These are phyloP conservation scores for Zele albiditarsus DNA, from an alignment of 2,888 invertebrate species.

Conservation along the genomic window DNA sequence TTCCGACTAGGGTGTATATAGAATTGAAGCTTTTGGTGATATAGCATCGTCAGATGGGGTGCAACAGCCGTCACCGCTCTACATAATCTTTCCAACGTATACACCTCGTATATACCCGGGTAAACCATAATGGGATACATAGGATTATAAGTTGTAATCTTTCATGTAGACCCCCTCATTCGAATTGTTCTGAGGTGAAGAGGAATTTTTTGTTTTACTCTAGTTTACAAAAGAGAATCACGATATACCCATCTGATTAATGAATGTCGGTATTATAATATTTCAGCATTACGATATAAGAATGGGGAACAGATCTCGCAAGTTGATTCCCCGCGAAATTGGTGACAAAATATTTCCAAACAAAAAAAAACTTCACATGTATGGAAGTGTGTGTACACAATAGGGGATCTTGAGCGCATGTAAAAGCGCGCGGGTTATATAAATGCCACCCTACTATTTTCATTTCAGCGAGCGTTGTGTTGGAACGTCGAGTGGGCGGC, in stretches of 20 bases:
- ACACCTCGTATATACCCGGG: slow-evolving; percentile 51
- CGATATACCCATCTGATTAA: not conserved
- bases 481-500: slow-evolving; percentile 20
- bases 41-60: slow-evolving; percentile 23
- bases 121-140: slow-evolving; percentile 64
- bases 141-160: slow-evolving; percentile 69
- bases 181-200: slow-evolving; percentile 7
- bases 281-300: slow-evolving; percentile 12
- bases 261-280: too few species aligned
- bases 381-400: not conserved
- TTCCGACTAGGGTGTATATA: slow-evolving; percentile 19
- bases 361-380: slow-evolving; percentile 49
- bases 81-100: slow-evolving; percentile 62
- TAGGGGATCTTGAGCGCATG: slow-evolving; percentile 19
- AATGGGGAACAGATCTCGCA: slow-evolving; percentile 29
- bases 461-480: slow-evolving; percentile 39
- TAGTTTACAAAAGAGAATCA: slow-evolving; percentile 8
- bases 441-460: slow-evolving; percentile 48
- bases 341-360: slow-evolving; percentile 62
- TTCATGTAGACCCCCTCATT: slow-evolving; percentile 25
- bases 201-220: slow-evolving; percentile 12
- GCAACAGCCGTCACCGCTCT: slow-evolving; percentile 31
- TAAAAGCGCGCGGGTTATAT: slow-evolving; percentile 43
- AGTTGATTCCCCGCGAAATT: slow-evolving; percentile 51
- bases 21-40: slow-evolving; percentile 39